These are phyloP conservation scores for Calliphora vicina DNA, from an alignment of 1,140 invertebrate species.

Conservation along the genomic window DNA sequence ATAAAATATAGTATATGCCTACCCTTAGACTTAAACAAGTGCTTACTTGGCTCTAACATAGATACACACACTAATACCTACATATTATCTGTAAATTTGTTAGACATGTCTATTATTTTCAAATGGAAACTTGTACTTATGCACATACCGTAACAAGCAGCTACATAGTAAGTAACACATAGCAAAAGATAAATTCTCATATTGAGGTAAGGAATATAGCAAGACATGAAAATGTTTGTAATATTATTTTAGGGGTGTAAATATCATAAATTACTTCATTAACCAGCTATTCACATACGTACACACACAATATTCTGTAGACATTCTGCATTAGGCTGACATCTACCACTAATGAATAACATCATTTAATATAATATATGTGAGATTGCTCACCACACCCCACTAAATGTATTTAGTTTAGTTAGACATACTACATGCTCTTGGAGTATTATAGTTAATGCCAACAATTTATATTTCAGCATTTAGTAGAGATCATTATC, in stretches of 20 bases:
- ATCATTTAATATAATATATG: not conserved
- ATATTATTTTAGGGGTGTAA: not conserved
- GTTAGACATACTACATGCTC: no score
- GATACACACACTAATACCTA: not conserved
- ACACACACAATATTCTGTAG: no score
- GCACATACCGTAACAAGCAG: not conserved
- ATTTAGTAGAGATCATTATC: no score
- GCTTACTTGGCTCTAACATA: not conserved
- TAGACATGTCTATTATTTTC: not conserved
- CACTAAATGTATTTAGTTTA: no score
- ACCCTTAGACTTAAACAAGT: not conserved
- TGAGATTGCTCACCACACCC: no score
- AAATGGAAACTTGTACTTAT: not conserved
- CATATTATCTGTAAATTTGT: not conserved
- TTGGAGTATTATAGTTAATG: no score
- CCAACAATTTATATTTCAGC: no score
- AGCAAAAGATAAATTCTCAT: not conserved
- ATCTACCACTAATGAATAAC: not conserved
- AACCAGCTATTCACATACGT: not conserved
- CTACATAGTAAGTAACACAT: no score
- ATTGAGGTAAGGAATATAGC: not conserved
- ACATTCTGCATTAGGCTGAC: no score
- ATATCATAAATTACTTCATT: not conserved
- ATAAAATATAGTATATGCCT: not conserved
- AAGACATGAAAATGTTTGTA: not conserved